Percentiles rank a stretch among this genome's conserved stretches.
Conservation (phyloP, 2,888 invertebrate species). For the Drosophila koepferae region DNA sequence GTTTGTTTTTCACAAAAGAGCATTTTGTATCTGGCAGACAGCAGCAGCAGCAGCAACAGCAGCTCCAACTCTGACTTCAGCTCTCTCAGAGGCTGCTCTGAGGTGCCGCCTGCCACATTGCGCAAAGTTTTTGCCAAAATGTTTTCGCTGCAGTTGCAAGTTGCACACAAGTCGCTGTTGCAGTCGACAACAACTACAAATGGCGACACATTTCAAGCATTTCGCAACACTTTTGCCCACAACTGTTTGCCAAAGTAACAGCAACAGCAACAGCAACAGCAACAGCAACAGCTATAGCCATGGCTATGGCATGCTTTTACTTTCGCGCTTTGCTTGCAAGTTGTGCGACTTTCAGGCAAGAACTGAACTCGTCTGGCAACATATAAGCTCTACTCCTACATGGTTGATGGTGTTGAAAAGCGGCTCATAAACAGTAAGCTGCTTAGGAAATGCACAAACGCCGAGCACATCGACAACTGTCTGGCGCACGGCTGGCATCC, state of each 20-base stretch:
- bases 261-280: constrained; percentile 9
- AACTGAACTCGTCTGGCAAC: neutral
- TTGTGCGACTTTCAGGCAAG: constrained; percentile 13
- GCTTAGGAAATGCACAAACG: constrained; percentile 68
- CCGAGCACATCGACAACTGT: constrained; percentile 53
- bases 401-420: constrained; percentile 61
- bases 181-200: constrained; percentile 53
- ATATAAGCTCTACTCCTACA: constrained; percentile 31
- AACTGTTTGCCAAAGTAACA: constrained; percentile 49
- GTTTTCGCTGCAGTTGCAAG: constrained; percentile 51
- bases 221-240: constrained; percentile 66
- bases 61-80: neutral
- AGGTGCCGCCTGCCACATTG: constrained; percentile 74
- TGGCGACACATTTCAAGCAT: constrained; percentile 72
- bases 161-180: constrained; percentile 48
- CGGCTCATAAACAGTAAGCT: constrained; percentile 77
- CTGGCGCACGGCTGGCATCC: constrained; percentile 15
- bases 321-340: constrained; percentile 21
- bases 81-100: constrained; percentile 1
- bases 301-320: constrained; percentile 31
- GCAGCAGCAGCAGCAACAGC: neutral
- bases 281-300: neutral
- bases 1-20: constrained; percentile 69
- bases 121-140: constrained; percentile 62
- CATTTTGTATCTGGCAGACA: constrained; percentile 61